Evolutionary conservation across 1,140 invertebrate genomes (phyloP), one percentile per base, ranked within the genome.

Genomic region (Centruroides sculpturatus): DNA sequence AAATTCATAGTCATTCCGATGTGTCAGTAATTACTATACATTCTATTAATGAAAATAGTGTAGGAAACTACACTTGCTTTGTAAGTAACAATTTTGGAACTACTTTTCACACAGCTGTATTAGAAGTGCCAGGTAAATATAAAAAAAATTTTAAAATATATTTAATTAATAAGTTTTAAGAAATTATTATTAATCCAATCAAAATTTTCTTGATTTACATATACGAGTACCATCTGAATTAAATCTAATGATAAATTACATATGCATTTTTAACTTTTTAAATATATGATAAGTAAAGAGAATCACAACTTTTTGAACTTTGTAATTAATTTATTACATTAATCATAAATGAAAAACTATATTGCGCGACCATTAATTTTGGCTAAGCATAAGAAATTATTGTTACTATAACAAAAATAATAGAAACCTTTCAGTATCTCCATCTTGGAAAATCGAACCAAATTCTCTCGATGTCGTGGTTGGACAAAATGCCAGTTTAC

Each of bases 51-150:
- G 70, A 71, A 4, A 66, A 78, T 62, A 82, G 86, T 72, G 75
- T 81, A 59, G 86, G 86, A 11, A 83, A 85, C 68, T 88, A 87
- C 71, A 83, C 85, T 12, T 89, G 86, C 72, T 72, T 79, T 46
- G 85, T 82, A 35, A 79, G 76, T 64, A 87, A 87, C 74, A 73
- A 75, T 54, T 84, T 83, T 48, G 83, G 83, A 61, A 75, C 72
- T 58, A 76, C 78, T 58, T 79, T 76, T 60, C 81, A 82, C 70
- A 80, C 83, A 34, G 78, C 84, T 50, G 1, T 35, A 9, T 47
- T 67, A 13, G 59, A 47, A 47, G 64, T 69, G 8, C 59, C 62
- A 59, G 64, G 66, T 65, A 61, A 57, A 41, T 23, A 46, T 48
- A 59, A 36, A 51, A 9, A 55, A 46, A 36, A 59, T 52, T 1